Evolutionary conservation across 2,888 invertebrate species (phyloP).

Genomic region (Hirtodrosophila confusa): DNA sequence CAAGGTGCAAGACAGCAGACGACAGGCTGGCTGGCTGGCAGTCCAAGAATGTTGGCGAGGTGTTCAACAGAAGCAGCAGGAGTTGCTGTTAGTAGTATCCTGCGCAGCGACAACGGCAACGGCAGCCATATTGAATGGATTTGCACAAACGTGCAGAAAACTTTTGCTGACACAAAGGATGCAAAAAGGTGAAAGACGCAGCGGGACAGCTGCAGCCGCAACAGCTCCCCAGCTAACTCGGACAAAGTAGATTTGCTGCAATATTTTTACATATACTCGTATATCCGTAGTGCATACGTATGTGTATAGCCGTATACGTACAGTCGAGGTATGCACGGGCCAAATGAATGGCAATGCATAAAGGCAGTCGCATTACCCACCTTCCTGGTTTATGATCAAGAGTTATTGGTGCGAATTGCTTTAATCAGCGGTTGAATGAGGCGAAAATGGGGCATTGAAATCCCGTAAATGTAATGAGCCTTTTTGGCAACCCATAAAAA

Average conservation of each 20-base stretch:
- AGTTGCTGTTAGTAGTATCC: conserved; percentile 14
- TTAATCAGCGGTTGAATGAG: conserved; percentile 62
- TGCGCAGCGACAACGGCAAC: conserved; percentile 50
- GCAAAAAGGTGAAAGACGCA: conserved; percentile 69
- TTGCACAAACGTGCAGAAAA: conserved; percentile 77
- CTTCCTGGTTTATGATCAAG: conserved; percentile 33
- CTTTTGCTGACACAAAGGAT: conserved; percentile 78
- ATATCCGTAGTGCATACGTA: background rate
- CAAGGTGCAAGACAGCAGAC: conserved; percentile 12
- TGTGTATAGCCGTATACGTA: background rate
- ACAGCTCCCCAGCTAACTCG: conserved; percentile 40
- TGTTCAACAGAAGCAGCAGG: conserved; percentile 26
- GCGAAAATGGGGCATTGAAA: conserved; percentile 56
- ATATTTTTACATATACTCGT: conserved; percentile 54
- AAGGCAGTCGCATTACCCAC: conserved; percentile 11
- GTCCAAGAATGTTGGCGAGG: conserved; percentile 54
- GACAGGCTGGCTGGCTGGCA: conserved; percentile 18
- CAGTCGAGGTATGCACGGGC: background rate
- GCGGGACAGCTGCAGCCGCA: conserved; percentile 36
- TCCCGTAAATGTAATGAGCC: conserved; percentile 75
- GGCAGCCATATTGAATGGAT: conserved; percentile 79
- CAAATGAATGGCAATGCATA: conserved; percentile 13
- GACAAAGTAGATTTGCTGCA: conserved; percentile 62
- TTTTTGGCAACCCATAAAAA: conserved; percentile 78
- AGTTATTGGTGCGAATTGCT: conserved; percentile 67